Evolutionary conservation across 2,113 vertebrate genomes (phyloP), one percentile per base, ranked within the genome.

Genomic region (Oreotragus oreotragus): DNA sequence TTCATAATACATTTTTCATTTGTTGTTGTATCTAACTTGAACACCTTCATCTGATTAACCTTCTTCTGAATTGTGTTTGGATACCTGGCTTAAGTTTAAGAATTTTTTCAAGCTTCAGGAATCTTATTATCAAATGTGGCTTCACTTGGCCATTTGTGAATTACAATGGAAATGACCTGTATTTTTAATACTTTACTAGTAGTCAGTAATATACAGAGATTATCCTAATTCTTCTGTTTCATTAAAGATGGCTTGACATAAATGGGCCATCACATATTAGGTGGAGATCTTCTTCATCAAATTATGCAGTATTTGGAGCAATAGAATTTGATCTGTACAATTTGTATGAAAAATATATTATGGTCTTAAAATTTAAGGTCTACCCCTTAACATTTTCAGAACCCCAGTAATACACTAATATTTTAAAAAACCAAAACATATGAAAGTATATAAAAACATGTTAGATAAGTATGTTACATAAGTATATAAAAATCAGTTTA

Each of bases 151-250:
- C 88, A 91, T 95, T 97, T 95, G 89, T 93, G 70, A 95, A 95
- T 96, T 94, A 70, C 9, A 88, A 2, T 94, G n/a, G 64, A 76
- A 97, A 84, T 64, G 51, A 95, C 70, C 30, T 84, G 23, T 55
- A 88, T 92, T 92, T 97, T 97, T 88, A 98, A 87, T 97, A 73
- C 36, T 92, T 97, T 94, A 76, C 33, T 95, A 85, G n/a, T 94
- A 95, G 15, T 96, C 36, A 88, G 27, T 83, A 73, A 88, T 85
- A 94, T 70, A 47, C 28, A 83, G 58, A 43, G 55, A 96, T 95
- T 92, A 90, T 83, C 28, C 47, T 79, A 76, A 92, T 96, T 97
- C 53, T 96, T 98, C 93, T 96, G 60, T 97, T 97, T 93, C 39
- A 93, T 88, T 96, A 95, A 90, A 90, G 58, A 92, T 94, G 49